Base-by-base conservation (phyloP, 2,797 vertebrate species). In the Xenops minutus region DNA sequence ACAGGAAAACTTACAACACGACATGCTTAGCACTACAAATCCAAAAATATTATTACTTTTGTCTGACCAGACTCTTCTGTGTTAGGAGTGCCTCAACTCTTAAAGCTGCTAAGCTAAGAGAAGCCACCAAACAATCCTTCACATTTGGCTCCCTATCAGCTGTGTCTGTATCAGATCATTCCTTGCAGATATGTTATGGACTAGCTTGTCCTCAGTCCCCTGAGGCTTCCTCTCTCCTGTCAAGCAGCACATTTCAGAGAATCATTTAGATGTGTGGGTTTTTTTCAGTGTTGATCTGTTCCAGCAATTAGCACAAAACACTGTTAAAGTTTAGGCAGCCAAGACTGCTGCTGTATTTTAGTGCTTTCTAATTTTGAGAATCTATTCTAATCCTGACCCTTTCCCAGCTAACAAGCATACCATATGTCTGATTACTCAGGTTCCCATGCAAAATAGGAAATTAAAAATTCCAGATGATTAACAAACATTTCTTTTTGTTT, bases 381-480 rank as follows among this genome's bases (percentile, higher is more conserved):
- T 43, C 85, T 94, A 26, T 92, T 93, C 84, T 93, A 89, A 91
- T 94, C 91, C 54, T 91, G 79, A 88, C 59, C 82, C 82, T 85
- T 94, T 96, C 85, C 89, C 68, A 75, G 73, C 92, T 97, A 95
- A 97, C 82, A 89, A 96, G 94, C 79, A 86, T 93, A 93, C 92
- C 97, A 94, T 85, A 94, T 97, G 97, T 88, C 94, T 72, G 51
- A 72, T 96, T 95, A 83, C 61, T 82, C 85, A 92, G 84, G 82
- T 95, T 98, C 96, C 89, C 96, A 93, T 90, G 94, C 85, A 97
- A 92, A 96, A 83, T 94, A 95, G 94, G 96, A 95, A 97, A 96
- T 86, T 86, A 88, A 98, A 96, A 96, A 91, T 80, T 95, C 80
- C 92, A 88, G 49, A 96, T 93, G 84, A 97, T 96, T 96, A 94